These are phyloP conservation scores for Oxytorus armatus DNA, from an alignment of 2,888 invertebrate genomes.

Conservation along the genomic window DNA sequence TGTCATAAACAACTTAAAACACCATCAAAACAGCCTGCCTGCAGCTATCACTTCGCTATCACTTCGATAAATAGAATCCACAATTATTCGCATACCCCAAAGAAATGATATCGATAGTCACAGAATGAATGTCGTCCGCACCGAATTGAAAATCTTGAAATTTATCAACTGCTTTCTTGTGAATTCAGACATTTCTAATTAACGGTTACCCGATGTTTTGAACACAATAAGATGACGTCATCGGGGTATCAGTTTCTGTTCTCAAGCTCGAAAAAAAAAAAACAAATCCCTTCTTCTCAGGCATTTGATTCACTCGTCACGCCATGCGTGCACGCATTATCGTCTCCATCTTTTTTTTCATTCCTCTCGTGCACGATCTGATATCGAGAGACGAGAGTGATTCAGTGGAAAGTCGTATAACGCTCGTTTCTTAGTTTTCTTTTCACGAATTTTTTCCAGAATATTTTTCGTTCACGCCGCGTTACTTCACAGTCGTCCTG, in stretches of 20 bases:
- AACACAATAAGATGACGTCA: not conserved
- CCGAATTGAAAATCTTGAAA: too few relatives aligned
- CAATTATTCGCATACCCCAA: not conserved
- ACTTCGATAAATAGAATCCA: slow-evolving; percentile 7
- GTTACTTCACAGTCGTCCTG: slow-evolving; percentile 35
- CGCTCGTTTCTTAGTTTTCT: slow-evolving; percentile 24
- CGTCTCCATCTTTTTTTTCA: slow-evolving; percentile 50
- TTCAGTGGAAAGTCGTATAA: slow-evolving; percentile 54
- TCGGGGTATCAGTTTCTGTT: slow-evolving; percentile 7
- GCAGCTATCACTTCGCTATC: too few relatives aligned
- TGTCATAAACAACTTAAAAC: too few relatives aligned
- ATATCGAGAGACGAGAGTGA: slow-evolving; percentile 43
- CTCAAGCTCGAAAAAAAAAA: slow-evolving; percentile 41
- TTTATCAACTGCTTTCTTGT: too few relatives aligned
- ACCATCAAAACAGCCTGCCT: too few relatives aligned
- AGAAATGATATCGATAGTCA: too few relatives aligned
- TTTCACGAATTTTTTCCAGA: slow-evolving; percentile 55
- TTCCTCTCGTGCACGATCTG: slow-evolving; percentile 56
- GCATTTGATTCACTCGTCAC: slow-evolving; percentile 38
- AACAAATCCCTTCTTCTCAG: slow-evolving; percentile 23
- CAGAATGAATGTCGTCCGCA: too few relatives aligned
- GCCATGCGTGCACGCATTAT: slow-evolving; percentile 40
- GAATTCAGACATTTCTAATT: not conserved
- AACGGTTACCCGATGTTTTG: not conserved
- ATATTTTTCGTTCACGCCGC: slow-evolving; percentile 49